Evolutionary conservation across 2,888 invertebrate species (phyloP), one percentile per base, ranked within the genome.

Genomic region (Neoitamus cyanurus): DNA sequence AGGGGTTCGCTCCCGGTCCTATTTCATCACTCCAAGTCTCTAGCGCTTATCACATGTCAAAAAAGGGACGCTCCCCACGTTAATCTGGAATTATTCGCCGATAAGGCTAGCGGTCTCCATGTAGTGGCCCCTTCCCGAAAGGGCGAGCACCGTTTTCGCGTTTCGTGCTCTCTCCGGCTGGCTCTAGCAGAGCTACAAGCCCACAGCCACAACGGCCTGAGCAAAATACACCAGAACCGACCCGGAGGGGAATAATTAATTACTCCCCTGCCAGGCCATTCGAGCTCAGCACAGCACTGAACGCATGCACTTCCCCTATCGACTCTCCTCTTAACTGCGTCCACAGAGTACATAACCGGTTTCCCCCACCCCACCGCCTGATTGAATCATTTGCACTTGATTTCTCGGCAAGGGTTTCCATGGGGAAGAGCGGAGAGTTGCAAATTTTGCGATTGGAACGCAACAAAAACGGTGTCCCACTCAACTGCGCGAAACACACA

Each of bases 401-500:
- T 75, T 75, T 42, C 75, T 75, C 75, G 13, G 3, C 58, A 15
- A 0, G 6, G 25, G 58, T 9, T 9, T 37, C 7, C 37, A 34
- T 20, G 30, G 70, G 5, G 20, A n/a, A 36, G 73, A 73, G 37
- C 15, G 58, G 20, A 20, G 9, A 58, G 7, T 7, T 20, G 58
- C 58, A 58, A 25, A 58, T 58, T 58, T 20, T 58, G 58, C 31
- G 48, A 48, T 48, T n/a, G n/a, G 48, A 70, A 34, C 70, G 31
- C n/a, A 30, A 70, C 3, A 70, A 69, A 28, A 28, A 42, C 46
- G 46, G 20, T 70, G 80, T 15, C 72, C 42, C 31, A 58, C 30
- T 42, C 15, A 42, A 77, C 85, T 84, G 75, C 84, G 11, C 85
- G 84, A 85, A 85, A 85, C 58, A 78, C 25, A 78, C 83, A 9